These are phyloP conservation scores for Hydrochoerus hydrochaeris DNA, from an alignment of 2,113 vertebrate species.

Conservation along the genomic window DNA sequence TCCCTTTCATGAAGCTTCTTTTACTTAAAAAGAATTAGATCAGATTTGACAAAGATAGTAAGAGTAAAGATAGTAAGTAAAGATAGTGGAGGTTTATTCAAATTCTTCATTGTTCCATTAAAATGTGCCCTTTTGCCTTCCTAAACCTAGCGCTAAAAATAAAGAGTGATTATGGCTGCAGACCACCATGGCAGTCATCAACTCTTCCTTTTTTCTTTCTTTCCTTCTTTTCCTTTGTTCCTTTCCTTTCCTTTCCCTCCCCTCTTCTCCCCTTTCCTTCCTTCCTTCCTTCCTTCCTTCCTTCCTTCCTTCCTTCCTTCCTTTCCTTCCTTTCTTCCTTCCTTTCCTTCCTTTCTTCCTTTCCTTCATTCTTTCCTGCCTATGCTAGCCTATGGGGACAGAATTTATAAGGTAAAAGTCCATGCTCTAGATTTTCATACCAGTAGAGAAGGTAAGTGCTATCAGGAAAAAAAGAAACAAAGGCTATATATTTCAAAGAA, in stretches of 20 bases:
- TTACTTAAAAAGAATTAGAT: constrained; percentile 81
- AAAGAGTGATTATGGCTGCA: neutral
- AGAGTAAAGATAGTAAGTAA: no score
- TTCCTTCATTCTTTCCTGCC: neutral
- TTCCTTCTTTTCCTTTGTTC: neutral
- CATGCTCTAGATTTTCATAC: constrained; percentile 24
- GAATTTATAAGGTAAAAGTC: constrained; percentile 23
- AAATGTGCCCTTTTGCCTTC: constrained; percentile 43
- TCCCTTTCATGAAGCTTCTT: constrained; percentile 64
- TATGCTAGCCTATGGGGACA: neutral
- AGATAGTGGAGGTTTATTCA: constrained; percentile 71
- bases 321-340: neutral
- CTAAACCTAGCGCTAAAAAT: neutral
- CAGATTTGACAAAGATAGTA: constrained; percentile 76
- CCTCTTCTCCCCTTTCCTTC: neutral
- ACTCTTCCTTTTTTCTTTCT: neutral
- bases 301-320: neutral
- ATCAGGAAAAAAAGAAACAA: neutral
- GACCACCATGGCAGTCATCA: neutral
- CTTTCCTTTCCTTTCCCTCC: neutral
- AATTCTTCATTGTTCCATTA: constrained; percentile 60
- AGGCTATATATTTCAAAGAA: neutral
- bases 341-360: neutral
- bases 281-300: neutral
- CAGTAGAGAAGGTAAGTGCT: neutral